Conservation (phyloP, 2,888 invertebrate species). For the Oxystoma pomonae region DNA sequence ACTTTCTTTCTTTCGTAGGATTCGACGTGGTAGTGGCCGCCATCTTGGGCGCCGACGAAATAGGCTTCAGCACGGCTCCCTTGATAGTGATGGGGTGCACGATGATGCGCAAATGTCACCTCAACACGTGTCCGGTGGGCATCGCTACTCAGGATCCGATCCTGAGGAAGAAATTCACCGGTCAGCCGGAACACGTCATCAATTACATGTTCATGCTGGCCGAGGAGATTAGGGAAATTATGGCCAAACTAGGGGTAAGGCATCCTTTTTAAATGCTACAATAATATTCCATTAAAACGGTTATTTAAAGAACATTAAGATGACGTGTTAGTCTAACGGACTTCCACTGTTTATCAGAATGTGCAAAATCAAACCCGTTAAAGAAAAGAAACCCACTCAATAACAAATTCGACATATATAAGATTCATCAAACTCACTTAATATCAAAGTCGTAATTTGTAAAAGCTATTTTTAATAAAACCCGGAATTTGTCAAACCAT, state of each 20-base stretch:
- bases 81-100: conserved; percentile 97
- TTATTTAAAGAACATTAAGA: too few relatives aligned
- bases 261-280: too few relatives aligned
- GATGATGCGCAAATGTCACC: conserved; percentile 99
- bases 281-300: too few relatives aligned
- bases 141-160: conserved; percentile 98
- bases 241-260: conserved; percentile 88
- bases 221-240: conserved; percentile 89
- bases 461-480: too few relatives aligned
- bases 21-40: conserved; percentile 97
- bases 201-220: conserved; percentile 98
- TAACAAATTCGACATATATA: too few relatives aligned
- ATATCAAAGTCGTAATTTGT: too few relatives aligned
- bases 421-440: too few relatives aligned
- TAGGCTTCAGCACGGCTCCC: conserved; percentile 98
- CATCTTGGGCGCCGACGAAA: conserved; percentile 94
- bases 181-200: conserved; percentile 95
- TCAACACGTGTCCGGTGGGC: conserved; percentile 99
- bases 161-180: conserved; percentile 92
- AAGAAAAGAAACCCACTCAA: too few relatives aligned
- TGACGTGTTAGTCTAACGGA: too few relatives aligned
- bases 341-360: too few relatives aligned
- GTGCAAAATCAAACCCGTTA: too few relatives aligned
- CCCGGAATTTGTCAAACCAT: too few relatives aligned
- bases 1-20: conserved; percentile 53